Evolutionary conservation across 2,113 vertebrate species (phyloP), one percentile per base, ranked within the genome.

Genomic region (Gnathonemus longibarbis): DNA sequence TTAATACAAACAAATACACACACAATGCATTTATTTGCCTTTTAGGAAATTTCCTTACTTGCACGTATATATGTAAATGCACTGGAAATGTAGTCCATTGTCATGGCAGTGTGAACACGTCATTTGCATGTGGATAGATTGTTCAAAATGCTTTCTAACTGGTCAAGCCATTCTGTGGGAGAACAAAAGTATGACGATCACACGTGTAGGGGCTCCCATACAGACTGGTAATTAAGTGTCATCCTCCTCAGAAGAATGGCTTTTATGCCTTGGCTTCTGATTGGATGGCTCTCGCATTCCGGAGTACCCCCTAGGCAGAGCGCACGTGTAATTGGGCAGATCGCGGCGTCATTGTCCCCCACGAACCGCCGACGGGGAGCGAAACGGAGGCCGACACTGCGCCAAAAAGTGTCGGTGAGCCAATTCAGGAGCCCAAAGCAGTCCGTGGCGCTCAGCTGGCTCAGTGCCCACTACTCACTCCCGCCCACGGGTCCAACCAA

Each of bases 201-300:
- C 42, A 84, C 74, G 74, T 84, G 83, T 52, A 35, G 85, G 48
- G 27, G 45, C 49, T 53, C 85, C 49, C 83, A 84, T 84, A 48
- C 42, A 24, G 83, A 5, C 49, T 17, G 49, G 85, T 87, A 49
- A 87, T 87, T 87, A 87, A 49, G 48, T 87, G 85, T 87, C 85
- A 52, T 52, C 85, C 85, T 87, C 21, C 45, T 21, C 27, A 52
- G 49, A 87, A 87, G 42, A 87, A 87, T 46, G 8, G 19, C 24
- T 49, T 52, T 52, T 87, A 49, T 17, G 85, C 49, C 19, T 15
- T 17, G 0, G 49, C 6, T 39, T 58, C 87, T 58, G 27, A 58
- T 88, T 58, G 87, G 53, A 24, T 27, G 10, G n/a, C 35, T 17
- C 87, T 24, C 24, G n/a, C 87, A 88, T 58, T 88, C 53, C 50